Base-by-base conservation (phyloP, 2,888 invertebrate genomes). In the Cryptocephalus moraei region DNA sequence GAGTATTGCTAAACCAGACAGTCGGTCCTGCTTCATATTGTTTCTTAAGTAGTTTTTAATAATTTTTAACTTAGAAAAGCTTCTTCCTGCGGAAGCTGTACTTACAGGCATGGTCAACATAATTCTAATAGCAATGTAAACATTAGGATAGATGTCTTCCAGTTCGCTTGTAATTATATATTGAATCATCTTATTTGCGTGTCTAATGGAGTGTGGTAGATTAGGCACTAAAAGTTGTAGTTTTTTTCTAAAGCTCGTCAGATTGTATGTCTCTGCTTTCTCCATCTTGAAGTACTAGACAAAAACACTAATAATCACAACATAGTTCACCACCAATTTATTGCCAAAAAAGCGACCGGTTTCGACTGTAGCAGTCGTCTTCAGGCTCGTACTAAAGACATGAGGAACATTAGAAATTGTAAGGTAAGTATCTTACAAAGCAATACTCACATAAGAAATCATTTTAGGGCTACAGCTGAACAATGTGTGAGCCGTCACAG, bases 61-160 rank as follows among this genome's bases (percentile, higher is more conserved):
- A n/a, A 47, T n/a, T 47, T 39, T 45, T 47, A 39, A 39, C 31
- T 45, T 47, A 41, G 39, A 47, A 14, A 47, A 47, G 40, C 44
- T 47, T 33, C 44, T 48, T 36, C 47, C 40, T 40, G 43, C 42
- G 34, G 46, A 47, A 38, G 47, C 41, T 44, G 34, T 49, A 44
- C 33, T 48, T 14, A 48, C 44, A 13, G 44, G 33, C 9, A 42
- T 33, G n/a, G 41, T 45, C 9, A 45, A 33, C 41, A 47, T 43
- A 32, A 43, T 47, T 41, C 41, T 40, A 33, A 46, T 46, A 10
- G 47, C 33, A 32, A 44, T 47, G 10, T 47, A 31, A 36, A 44
- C 33, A 45, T 46, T 45, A 32, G 43, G 43, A 46, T 34, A 41
- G 6, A 45, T 41, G 9, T 32, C 45, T 32, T 39, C 10, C 33